Base-by-base conservation (phyloP, 2,888 invertebrate species). In the Artemia sinica region DNA sequence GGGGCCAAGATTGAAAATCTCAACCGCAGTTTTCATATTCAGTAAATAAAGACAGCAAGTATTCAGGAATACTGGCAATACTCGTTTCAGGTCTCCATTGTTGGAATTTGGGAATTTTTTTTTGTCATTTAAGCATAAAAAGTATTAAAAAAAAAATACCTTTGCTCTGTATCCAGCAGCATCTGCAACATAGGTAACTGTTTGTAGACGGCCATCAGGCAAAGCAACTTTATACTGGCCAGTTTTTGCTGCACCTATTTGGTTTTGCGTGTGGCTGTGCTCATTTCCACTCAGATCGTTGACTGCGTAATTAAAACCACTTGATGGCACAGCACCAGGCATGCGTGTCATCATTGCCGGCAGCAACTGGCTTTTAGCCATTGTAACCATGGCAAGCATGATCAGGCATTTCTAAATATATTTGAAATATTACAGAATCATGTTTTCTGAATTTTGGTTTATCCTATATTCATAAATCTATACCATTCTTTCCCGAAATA, bases 141-240 rank as follows among this genome's bases (percentile, higher is more conserved):
- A 41, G 4, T 11, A 8, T 1, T 49, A 18, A 66, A 49, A n/a
- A n/a, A 18, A 14, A 14, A 8, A 49, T 8, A 50, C 13, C 12
- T 50, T 13, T 18, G n/a, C 50, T 13, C 28, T n/a, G 18, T 67
- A 50, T 50, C 67, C 67, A 14, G 49, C 67, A 13, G 69, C 70
- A 48, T 70, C 70, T 9, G 70, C 70, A n/a, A 70, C 66, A 52
- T 70, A 70, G 14, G 70, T 70, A 12, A 70, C 70, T 4, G 70
- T 70, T 58, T 70, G 70, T 11, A 70, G 66, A 41, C 70, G 65
- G 50, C 70, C 70, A 58, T 70, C 70, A 5, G 70, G 70, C 28
- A 70, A 49, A 14, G 68, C 51, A 14, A 70, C 70, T 49, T 70
- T 70, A 28, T 70, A 70, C n/a, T 70, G 68, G 13, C 70, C 70